Evolutionary conservation across 2,888 invertebrate species (phyloP).

Genomic region (Drosophila pseudotalamancana): DNA sequence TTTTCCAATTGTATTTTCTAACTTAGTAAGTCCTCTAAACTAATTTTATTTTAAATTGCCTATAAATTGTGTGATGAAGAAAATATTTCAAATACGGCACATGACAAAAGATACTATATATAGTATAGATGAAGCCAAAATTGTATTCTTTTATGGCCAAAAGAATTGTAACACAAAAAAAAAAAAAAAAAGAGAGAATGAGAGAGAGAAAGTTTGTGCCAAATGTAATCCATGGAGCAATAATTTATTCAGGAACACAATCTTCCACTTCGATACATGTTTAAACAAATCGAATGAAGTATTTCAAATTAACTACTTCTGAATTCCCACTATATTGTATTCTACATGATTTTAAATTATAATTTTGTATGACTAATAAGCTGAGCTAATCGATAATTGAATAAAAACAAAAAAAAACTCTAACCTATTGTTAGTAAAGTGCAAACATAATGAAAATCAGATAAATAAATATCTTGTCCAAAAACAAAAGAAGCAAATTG

Average conservation of each 20-base stretch:
- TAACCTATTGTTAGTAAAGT: conserved; percentile 36
- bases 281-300: neutral
- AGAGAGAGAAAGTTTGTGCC: conserved; percentile 33
- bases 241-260: conserved; percentile 12
- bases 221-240: conserved; percentile 21
- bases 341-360: conserved; percentile 10
- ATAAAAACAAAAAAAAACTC: conserved; percentile 12
- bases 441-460: conserved; percentile 39
- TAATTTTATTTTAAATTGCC: conserved; percentile 5
- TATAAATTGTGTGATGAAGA: conserved; percentile 5
- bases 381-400: conserved; percentile 18
- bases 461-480: conserved; percentile 66
- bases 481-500: conserved; percentile 36
- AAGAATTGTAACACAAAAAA: neutral
- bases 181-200: neutral
- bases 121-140: conserved; percentile 14
- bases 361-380: conserved; percentile 7
- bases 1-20: conserved; percentile 21
- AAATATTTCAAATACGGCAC: neutral
- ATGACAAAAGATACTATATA: neutral
- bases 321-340: conserved; percentile 1
- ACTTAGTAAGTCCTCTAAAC: neutral
- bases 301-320: conserved; percentile 4
- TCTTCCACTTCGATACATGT: conserved; percentile 9
- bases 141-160: neutral